Evolutionary conservation across 2,888 invertebrate species (phyloP), one percentile per base, ranked within the genome.

Genomic region (Leptinotarsa juncta): DNA sequence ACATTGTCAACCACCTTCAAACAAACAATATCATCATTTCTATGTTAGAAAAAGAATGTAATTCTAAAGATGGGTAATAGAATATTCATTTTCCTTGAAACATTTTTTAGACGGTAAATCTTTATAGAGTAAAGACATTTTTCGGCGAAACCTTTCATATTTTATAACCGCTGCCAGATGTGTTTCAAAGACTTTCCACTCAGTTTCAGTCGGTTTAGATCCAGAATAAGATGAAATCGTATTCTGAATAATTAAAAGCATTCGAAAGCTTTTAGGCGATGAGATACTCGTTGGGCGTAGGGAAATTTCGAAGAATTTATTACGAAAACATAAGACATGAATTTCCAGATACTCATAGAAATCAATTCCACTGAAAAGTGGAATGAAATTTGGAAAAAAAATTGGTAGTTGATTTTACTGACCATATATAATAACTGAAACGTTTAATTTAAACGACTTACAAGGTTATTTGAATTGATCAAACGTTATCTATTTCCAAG

Each of bases 211-310:
- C n/a, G 16, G 50, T n/a, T 42, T 32, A 62, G 42, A 32, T 57
- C 57, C 57, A 50, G 50, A 66, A 50, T 66, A 50, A 23, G 66
- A 67, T 51, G 67, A 51, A 67, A 51, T 67, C 53, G 14, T n/a
- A 49, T 67, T 20, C 18, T 82, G 81, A 82, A 82, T 82, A 82
- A 82, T 82, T 82, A 81, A 82, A 79, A 78, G 70, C 79, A 78
- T 81, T 81, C 80, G 81, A 81, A 80, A 82, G 82, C 82, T 80
- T 79, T 80, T 79, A 82, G 81, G 81, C 79, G 79, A 79, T 76
- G 68, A 68, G 62, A 62, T 57, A 60, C 51, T 67, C 51, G 51
- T 23, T 26, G 67, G 57, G 60, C 23, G 57, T 72, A 57, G 71
- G 57, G n/a, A 62, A 32, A 62, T 62, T 57, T 32, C 26, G 42